Conservation (phyloP, 2,797 vertebrate genomes). For the Peromyscus eremicus region DNA sequence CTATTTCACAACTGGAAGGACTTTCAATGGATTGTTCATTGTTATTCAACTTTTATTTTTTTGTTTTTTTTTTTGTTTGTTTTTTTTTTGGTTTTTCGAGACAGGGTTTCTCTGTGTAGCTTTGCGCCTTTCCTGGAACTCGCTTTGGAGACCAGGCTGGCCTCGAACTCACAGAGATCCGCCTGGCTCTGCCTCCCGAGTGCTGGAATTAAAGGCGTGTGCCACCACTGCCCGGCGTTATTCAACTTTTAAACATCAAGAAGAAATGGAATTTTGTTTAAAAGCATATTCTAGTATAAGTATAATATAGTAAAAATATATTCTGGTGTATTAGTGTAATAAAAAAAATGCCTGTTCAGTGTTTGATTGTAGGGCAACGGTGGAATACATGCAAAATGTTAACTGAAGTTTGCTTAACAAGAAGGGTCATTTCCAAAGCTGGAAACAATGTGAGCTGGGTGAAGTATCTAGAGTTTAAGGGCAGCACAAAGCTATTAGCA, state of each 20-base stretch:
- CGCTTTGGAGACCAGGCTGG: too few species aligned
- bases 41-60: constrained; percentile 5
- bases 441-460: too few species aligned
- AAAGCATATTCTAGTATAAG: not conserved
- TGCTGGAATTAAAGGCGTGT: too few species aligned
- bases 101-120: too few species aligned
- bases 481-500: not conserved
- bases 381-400: not conserved
- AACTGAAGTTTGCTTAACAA: not conserved
- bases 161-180: too few species aligned
- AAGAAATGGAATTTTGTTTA: not conserved
- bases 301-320: not conserved
- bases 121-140: too few species aligned
- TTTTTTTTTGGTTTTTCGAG: too few species aligned
- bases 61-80: too few species aligned
- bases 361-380: not conserved
- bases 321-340: not conserved
- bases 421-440: not conserved
- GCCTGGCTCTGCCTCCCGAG: too few species aligned
- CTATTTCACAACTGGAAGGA: not conserved
- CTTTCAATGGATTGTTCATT: not conserved
- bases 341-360: not conserved
- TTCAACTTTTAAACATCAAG: constrained; percentile 22
- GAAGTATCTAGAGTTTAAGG: not conserved
- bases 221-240: too few species aligned